These are phyloP conservation scores for Vireo altiloquus DNA, from an alignment of 2,113 vertebrate genomes.

Conservation along the genomic window DNA sequence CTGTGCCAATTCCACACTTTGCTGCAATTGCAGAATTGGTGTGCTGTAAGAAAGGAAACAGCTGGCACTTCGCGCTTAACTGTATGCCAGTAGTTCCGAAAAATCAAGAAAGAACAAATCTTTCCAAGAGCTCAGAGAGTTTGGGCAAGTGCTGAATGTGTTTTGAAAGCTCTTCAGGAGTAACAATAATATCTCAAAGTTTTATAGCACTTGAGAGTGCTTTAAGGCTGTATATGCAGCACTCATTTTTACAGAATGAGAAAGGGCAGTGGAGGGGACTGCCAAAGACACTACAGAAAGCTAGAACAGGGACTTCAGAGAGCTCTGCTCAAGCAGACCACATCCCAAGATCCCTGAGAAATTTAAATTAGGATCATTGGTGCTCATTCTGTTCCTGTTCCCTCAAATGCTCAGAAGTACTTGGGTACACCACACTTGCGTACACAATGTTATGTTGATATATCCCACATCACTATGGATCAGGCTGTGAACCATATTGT, in stretches of 20 bases:
- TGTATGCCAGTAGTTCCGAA: background rate
- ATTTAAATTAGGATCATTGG: background rate
- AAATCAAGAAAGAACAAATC: background rate
- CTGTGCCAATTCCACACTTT: background rate
- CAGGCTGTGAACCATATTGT: background rate
- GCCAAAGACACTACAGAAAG: background rate
- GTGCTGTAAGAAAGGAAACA: background rate
- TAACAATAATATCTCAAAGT: background rate
- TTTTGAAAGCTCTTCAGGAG: slow-evolving; percentile 2
- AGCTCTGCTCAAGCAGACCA: background rate
- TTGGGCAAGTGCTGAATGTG: background rate
- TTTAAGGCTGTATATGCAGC: background rate
- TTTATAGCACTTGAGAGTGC: background rate
- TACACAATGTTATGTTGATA: background rate
- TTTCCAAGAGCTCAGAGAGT: background rate
- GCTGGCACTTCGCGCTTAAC: background rate
- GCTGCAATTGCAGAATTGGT: background rate
- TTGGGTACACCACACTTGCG: accelerated
- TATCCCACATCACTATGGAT: background rate
- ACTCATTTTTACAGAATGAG: background rate
- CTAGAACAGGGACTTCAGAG: background rate
- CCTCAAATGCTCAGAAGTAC: background rate
- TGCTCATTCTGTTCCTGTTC: background rate
- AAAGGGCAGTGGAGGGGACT: background rate
- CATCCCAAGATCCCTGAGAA: background rate